Conservation (phyloP, 2,113 vertebrate species). For the Orcinus orca region DNA sequence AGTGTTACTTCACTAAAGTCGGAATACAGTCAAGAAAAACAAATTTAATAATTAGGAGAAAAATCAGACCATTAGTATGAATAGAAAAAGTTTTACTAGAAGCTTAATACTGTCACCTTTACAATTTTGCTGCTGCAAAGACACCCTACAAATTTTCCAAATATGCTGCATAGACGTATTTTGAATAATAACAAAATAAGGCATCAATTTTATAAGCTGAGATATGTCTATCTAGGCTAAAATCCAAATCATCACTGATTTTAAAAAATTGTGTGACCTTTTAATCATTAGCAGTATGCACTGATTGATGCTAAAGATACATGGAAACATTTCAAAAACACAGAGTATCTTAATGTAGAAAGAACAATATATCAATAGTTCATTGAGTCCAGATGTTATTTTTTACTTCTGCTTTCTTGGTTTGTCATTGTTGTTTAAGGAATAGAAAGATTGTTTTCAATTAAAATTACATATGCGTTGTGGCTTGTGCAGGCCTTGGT, state of each 20-base stretch:
- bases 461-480: background rate
- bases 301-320: background rate
- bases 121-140: background rate
- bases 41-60: background rate
- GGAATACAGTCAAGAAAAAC: constrained; percentile 3
- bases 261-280: background rate
- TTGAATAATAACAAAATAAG: background rate
- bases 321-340: background rate
- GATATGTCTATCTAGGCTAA: background rate
- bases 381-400: background rate
- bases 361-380: background rate
- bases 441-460: background rate
- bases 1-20: background rate
- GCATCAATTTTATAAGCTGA: background rate
- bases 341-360: background rate
- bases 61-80: background rate
- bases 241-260: background rate
- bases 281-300: background rate
- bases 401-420: background rate
- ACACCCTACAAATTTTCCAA: background rate
- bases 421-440: background rate
- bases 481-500: background rate
- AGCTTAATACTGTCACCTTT: background rate
- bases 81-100: background rate
- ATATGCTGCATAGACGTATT: background rate